Base-by-base conservation (phyloP, 2,113 vertebrate species). In the Morone saxatilis region DNA sequence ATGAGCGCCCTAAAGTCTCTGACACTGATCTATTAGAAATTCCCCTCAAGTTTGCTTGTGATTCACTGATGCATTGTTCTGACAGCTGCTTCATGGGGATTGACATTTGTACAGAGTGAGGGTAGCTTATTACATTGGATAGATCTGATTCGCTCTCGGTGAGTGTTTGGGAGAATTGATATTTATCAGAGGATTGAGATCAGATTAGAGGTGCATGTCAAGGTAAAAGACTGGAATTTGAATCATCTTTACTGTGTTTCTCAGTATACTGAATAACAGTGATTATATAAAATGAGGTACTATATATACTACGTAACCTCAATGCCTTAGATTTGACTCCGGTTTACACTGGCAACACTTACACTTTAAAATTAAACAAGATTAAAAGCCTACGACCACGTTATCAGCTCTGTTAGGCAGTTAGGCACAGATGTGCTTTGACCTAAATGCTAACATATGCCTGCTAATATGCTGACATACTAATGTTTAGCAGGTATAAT, bases 1-100 rank as follows among this genome's bases (percentile, higher is more conserved):
- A 86, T 62, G 61, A 81, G 83, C 7, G 2, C 17, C 60, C 70
- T 53, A 65, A 72, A 60, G 71, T 68, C 54, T 68, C 66, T 80
- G 78, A 86, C 71, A 61, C 54, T 50, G 67, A 84, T 86, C 54
- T 70, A 77, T 88, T 78, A 83, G 31, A 51, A 70, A 83, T 80
- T 88, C 84, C 56, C n/a, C 53, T 86, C 54, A 20, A 71, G 76
- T 72, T 79, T 76, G 25, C 62, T n/a, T 20, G 72, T 73, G 69
- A 86, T 83, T 87, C 50, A 76, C 63, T 74, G 75, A 71, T 70
- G 43, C 48, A 61, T 83, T 81, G 59, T 83, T 78, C 83, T 89
- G 78, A 75, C 86, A 86, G 71, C 76, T 84, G 77, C 72, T 71
- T 71, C 45, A 73, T 60, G 41, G 63, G 19, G 45, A 45, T 6